phyloP scores from a whole-genome alignment of 2,888 invertebrate species.

The Crematogaster levior region DNA sequence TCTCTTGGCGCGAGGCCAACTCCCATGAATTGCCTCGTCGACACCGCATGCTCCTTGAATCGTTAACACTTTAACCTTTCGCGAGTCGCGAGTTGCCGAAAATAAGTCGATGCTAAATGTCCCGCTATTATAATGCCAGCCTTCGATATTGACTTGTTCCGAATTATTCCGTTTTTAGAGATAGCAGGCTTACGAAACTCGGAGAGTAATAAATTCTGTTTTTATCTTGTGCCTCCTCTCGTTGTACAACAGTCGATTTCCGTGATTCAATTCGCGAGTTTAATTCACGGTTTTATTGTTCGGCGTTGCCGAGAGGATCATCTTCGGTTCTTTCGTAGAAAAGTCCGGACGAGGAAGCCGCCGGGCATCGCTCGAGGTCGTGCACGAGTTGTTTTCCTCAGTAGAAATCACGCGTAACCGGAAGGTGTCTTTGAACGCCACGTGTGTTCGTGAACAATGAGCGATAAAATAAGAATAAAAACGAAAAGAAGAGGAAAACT shows the following conservation, averaged over 20 bases:
- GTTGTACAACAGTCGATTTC: neutral
- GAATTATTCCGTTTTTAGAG: neutral
- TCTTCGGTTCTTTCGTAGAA: constrained; percentile 48
- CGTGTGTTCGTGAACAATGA: constrained; percentile 20
- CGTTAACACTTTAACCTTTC: constrained; percentile 63
- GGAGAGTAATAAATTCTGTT: constrained; percentile 9
- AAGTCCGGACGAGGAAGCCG: constrained; percentile 57
- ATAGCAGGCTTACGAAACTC: neutral
- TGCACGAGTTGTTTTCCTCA: constrained; percentile 12
- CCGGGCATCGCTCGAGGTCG: constrained; percentile 34
- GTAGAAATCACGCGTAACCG: neutral
- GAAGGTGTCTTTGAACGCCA: neutral
- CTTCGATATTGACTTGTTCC: neutral
- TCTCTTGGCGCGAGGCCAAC: constrained; percentile 60
- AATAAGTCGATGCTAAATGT: constrained; percentile 9
- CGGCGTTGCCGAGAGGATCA: neutral
- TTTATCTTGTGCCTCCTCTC: neutral
- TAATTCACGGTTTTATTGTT: no score
- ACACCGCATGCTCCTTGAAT: constrained; percentile 51
- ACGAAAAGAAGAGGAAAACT: neutral
- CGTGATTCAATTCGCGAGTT: no score
- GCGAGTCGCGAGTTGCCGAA: constrained; percentile 21
- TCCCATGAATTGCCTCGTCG: constrained; percentile 37
- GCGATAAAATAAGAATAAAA: neutral
- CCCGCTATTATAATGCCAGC: neutral